A percentile compares a stretch with the other conserved stretches of the same genome.
Conservation (phyloP, 2,797 vertebrate genomes). For the Eulemur rubriventer region DNA sequence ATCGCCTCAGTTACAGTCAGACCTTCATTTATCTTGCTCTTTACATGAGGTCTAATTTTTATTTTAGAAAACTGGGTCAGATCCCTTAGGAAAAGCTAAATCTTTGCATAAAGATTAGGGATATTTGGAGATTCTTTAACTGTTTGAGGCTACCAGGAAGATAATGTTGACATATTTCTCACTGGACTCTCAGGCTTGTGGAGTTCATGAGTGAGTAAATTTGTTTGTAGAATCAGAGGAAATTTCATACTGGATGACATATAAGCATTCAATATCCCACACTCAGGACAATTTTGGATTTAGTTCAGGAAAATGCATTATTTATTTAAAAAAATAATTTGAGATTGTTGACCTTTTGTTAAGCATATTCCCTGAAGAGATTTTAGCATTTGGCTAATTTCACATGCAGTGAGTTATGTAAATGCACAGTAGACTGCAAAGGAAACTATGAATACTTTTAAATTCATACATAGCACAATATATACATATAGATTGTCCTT, state of each 20-base stretch:
- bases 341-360: slow-evolving; percentile 44
- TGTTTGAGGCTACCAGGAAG: not conserved
- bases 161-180: not conserved
- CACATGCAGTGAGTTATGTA: slow-evolving; percentile 66
- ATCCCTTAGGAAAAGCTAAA: slow-evolving; percentile 39
- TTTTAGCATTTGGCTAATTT: slow-evolving; percentile 58
- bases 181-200: not conserved
- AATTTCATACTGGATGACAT: not conserved
- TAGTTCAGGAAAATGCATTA: slow-evolving; percentile 42
- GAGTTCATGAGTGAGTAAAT: not conserved
- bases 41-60: slow-evolving; percentile 41
- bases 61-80: slow-evolving; percentile 66
- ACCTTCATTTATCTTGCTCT: slow-evolving; percentile 48
- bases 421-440: slow-evolving; percentile 67
- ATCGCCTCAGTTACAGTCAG: slow-evolving; percentile 33
- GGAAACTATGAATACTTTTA: slow-evolving; percentile 65
- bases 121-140: slow-evolving; percentile 44
- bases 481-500: slow-evolving; percentile 78
- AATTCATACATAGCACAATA: slow-evolving; percentile 58
- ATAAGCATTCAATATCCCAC: not conserved
- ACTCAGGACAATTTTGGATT: slow-evolving; percentile 9
- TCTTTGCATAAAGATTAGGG: not conserved
- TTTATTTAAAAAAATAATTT: slow-evolving; percentile 55
- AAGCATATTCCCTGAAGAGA: slow-evolving; percentile 35
- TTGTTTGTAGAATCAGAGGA: not conserved